Percentiles rank a stretch among this genome's conserved stretches.
Evolutionary conservation across 2,113 vertebrate genomes (phyloP).

Genomic region (Circaetus cinerascens): DNA sequence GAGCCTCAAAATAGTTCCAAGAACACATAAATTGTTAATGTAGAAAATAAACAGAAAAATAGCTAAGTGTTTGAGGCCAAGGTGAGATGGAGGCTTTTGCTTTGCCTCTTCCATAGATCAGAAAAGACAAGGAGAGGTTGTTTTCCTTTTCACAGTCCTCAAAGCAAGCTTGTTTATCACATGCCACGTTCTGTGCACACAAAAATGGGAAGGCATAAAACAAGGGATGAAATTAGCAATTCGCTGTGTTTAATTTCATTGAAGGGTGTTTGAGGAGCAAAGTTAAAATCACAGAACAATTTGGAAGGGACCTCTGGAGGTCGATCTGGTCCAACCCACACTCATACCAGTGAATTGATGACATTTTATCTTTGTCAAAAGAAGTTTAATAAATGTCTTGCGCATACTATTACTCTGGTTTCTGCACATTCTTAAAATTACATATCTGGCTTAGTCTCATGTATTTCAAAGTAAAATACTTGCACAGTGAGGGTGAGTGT

Average conservation of each 20-base stretch:
- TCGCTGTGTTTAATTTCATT: not conserved
- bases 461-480: not conserved
- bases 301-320: not conserved
- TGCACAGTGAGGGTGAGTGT: not conserved
- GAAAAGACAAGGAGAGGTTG: not conserved
- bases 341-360: not conserved
- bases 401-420: not conserved
- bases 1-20: not conserved
- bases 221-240: not conserved
- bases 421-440: not conserved
- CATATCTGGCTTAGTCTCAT: fast-evolving
- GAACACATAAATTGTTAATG: not conserved
- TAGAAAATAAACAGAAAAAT: not conserved
- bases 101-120: not conserved
- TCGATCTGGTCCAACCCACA: not conserved
- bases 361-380: not conserved
- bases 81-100: not conserved
- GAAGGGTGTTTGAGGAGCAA: not conserved
- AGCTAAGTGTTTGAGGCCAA: not conserved
- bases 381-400: not conserved
- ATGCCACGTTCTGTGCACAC: not conserved
- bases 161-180: not conserved
- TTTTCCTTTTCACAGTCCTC: not conserved
- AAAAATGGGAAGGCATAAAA: not conserved
- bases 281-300: not conserved